Conservation (phyloP, 2,888 invertebrate species). For the Psococerastis gibbosa region DNA sequence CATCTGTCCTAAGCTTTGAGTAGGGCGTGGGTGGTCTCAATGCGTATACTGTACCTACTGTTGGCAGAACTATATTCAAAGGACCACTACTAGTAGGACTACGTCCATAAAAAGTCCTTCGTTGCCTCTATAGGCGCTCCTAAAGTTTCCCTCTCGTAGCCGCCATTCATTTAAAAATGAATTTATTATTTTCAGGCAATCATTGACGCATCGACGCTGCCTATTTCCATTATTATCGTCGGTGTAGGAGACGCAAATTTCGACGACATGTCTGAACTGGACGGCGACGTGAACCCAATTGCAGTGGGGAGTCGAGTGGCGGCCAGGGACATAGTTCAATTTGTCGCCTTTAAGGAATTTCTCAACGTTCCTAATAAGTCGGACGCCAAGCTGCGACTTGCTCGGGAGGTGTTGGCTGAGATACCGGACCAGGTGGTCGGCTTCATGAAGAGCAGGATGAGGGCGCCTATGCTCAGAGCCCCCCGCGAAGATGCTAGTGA, state of each 20-base stretch:
- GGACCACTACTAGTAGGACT: no score
- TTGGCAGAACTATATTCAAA: no score
- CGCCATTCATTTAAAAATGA: no score
- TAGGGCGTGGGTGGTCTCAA: no score
- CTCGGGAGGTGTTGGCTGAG: slow-evolving; percentile 36
- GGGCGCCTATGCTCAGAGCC: no score
- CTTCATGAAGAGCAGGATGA: slow-evolving; percentile 30
- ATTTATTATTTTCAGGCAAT: no score
- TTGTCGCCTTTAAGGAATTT: slow-evolving; percentile 31
- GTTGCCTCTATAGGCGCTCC: no score
- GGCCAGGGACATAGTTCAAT: slow-evolving; percentile 38
- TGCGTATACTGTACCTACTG: no score
- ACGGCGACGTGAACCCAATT: slow-evolving; percentile 21
- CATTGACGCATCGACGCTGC: slow-evolving; percentile 29
- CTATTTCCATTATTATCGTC: slow-evolving; percentile 37
- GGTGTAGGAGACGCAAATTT: slow-evolving; percentile 25
- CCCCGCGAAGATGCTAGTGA: no score
- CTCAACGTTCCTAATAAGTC: neutral
- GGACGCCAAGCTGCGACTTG: slow-evolving; percentile 23
- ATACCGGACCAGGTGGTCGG: slow-evolving; percentile 31
- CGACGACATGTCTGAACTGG: slow-evolving; percentile 21
- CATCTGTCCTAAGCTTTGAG: no score
- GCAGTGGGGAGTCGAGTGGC: slow-evolving; percentile 23
- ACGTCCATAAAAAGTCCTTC: no score
- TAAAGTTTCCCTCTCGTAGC: no score